Percentiles rank a stretch among this genome's conserved stretches.
Evolutionary conservation across 2,113 vertebrate species (phyloP).

Genomic region (Myotis davidii): DNA sequence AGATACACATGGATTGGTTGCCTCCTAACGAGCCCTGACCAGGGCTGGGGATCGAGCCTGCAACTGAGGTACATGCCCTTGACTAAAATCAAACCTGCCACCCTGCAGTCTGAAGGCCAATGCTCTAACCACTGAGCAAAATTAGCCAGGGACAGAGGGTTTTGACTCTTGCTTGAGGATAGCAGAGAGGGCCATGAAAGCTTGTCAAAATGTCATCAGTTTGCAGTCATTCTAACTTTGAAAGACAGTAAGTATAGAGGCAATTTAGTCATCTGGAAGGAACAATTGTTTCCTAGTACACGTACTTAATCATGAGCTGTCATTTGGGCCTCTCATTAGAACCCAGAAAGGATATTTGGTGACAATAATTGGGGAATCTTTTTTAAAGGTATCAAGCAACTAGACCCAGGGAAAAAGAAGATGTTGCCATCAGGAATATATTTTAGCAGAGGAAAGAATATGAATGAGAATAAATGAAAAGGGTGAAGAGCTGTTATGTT

Average conservation of each 20-base stretch:
- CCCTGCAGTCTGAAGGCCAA: too few relatives aligned
- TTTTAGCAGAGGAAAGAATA: neutral
- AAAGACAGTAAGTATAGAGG: neutral
- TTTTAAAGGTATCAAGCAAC: slow-evolving; percentile 38
- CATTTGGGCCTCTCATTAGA: neutral
- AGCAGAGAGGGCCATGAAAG: neutral
- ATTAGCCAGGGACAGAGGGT: neutral
- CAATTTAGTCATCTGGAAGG: slow-evolving; percentile 38
- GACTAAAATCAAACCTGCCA: too few relatives aligned
- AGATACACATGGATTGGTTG: too few relatives aligned
- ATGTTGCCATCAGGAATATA: neutral
- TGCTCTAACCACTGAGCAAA: too few relatives aligned
- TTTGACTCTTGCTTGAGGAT: neutral
- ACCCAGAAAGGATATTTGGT: slow-evolving; percentile 30
- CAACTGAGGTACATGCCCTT: too few relatives aligned
- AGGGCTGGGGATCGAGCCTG: too few relatives aligned
- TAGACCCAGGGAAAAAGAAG: slow-evolving; percentile 16
- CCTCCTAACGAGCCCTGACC: too few relatives aligned
- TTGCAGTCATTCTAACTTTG: slow-evolving; percentile 25
- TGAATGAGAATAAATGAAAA: slow-evolving; percentile 37
- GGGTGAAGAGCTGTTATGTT: neutral
- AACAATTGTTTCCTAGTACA: slow-evolving; percentile 9
- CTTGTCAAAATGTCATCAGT: neutral
- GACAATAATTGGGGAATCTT: slow-evolving; percentile 51
- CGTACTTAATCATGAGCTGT: slow-evolving; percentile 29